Base-by-base conservation (phyloP, 2,113 vertebrate species). In the Campylomormyrus tamandua region DNA sequence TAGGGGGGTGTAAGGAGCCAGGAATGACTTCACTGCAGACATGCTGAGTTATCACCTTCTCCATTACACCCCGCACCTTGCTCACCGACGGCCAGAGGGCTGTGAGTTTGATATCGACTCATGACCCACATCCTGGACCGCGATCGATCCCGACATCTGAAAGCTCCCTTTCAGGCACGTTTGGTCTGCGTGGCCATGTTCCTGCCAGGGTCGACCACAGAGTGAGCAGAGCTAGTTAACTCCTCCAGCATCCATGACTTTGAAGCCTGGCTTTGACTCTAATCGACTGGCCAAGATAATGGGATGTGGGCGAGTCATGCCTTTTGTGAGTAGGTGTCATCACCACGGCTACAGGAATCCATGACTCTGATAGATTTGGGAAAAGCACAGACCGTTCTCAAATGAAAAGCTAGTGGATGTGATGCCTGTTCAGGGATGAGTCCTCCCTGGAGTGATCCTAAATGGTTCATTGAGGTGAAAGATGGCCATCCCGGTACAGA, bases 201-300 rank as follows among this genome's bases (percentile, higher is more conserved):
- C 46, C 3, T 5, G 15, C 21, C 1, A 3, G 83, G 83, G 83
- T 84, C 45, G 1, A 84, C 45, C 21, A 0, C 83, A 84, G 45
- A 21, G 1, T 3, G 45, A 9, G 83, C 62, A 13, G 21, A 46
- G 39, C 83, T 84, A 39, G 42, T 84, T 42, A 24, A 84, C 83
- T 24, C 19, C 83, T 19, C 45, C 15, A 8, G 42, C 39, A 21
- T 84, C 74, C 31, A 17, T 21, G 83, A 48, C 83, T 48, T 48
- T 35, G 91, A 70, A 74, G 91, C 88, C 94, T 92, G 91, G 93
- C 94, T 93, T 94, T 92, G 91, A 90, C 92, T 84, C 90, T 91
- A 92, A 93, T 91, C 93, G 93, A 94, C 94, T 53, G 46, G 92
- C 92, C 89, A 92, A 91, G 92, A 91, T 93, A 93, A 92, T 89